A percentile compares a stretch with the other conserved stretches of the same genome.
Conservation (phyloP, 2,113 vertebrate genomes). For the Hystrix cristata region DNA sequence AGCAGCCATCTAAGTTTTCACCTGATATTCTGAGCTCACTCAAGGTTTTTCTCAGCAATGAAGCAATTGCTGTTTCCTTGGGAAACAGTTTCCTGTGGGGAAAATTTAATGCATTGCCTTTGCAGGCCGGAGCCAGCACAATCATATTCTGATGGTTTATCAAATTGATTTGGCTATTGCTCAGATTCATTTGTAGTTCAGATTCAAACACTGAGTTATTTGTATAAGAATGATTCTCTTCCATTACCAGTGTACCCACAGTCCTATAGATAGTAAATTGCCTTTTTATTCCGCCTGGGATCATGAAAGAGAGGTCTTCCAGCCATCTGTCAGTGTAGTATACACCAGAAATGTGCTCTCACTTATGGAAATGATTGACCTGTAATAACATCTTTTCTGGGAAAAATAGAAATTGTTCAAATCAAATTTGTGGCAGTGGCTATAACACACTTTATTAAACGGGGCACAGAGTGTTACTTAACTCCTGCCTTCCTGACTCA, state of each 20-base stretch:
- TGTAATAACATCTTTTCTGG: conserved; percentile 85
- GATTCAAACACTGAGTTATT: conserved; percentile 88
- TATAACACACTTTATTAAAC: conserved; percentile 80
- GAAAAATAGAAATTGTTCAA: conserved; percentile 84
- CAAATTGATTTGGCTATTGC: conserved; percentile 88
- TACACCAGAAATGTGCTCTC: conserved; percentile 81
- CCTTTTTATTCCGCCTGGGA: conserved; percentile 85
- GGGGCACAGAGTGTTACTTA: conserved; percentile 67
- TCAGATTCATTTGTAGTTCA: conserved; percentile 89
- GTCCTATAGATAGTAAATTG: conserved; percentile 86
- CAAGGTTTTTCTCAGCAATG: conserved; percentile 65
- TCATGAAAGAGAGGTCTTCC: conserved; percentile 83
- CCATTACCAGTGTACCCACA: conserved; percentile 83
- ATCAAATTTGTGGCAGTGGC: conserved; percentile 77
- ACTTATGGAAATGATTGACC: conserved; percentile 87
- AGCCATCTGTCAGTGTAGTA: conserved; percentile 80
- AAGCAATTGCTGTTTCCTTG: conserved; percentile 73
- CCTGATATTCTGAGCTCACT: conserved; percentile 61
- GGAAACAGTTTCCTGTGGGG: conserved; percentile 77
- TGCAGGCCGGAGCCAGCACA: conserved; percentile 80
- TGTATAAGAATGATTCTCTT: conserved; percentile 88
- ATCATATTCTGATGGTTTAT: conserved; percentile 86
- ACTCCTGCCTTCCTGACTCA: conserved; percentile 71
- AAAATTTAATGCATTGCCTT: conserved; percentile 84
- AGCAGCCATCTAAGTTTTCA: conserved; percentile 53